Conservation (phyloP, 2,888 invertebrate species). For the Drosophila prostipennis region DNA sequence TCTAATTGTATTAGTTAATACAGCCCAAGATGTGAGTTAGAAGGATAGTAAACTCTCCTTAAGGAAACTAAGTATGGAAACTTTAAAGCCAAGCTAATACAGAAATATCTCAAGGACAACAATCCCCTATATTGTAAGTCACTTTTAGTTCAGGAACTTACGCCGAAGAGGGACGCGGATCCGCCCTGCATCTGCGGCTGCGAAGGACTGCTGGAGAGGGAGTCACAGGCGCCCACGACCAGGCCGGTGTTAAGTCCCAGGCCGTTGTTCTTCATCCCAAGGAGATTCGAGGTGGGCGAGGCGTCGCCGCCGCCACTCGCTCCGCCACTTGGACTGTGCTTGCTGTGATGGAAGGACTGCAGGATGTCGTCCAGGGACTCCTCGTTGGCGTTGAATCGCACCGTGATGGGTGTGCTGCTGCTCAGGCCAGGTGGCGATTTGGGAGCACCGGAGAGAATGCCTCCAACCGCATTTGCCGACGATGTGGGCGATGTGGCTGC, state of each 20-base stretch:
- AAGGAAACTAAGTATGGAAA: no score
- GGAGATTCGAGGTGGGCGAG: slow-evolving; percentile 59
- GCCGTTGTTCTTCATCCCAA: slow-evolving; percentile 69
- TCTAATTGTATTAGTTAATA: no score
- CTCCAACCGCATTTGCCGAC: slow-evolving; percentile 48
- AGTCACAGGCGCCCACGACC: slow-evolving; percentile 73
- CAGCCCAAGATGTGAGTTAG: no score
- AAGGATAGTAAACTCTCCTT: no score
- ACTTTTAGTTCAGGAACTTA: slow-evolving; percentile 41
- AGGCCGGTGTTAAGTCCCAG: slow-evolving; percentile 56
- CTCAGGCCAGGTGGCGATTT: slow-evolving; percentile 73
- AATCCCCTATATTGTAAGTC: no score
- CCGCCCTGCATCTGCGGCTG: slow-evolving; percentile 67
- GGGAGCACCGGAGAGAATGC: slow-evolving; percentile 38
- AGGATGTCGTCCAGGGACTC: slow-evolving; percentile 83
- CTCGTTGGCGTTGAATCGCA: slow-evolving; percentile 84
- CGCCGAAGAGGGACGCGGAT: slow-evolving; percentile 60
- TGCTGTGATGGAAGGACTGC: slow-evolving; percentile 81
- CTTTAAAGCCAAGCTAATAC: no score
- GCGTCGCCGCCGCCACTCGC: slow-evolving; percentile 58
- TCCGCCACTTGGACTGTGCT: slow-evolving; percentile 62
- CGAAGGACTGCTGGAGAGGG: slow-evolving; percentile 82
- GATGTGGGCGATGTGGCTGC: slow-evolving; percentile 70
- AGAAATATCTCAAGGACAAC: no score
- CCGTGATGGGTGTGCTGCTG: slow-evolving; percentile 82